Conservation (phyloP, 2,113 vertebrate genomes). For the Passer domesticus region DNA sequence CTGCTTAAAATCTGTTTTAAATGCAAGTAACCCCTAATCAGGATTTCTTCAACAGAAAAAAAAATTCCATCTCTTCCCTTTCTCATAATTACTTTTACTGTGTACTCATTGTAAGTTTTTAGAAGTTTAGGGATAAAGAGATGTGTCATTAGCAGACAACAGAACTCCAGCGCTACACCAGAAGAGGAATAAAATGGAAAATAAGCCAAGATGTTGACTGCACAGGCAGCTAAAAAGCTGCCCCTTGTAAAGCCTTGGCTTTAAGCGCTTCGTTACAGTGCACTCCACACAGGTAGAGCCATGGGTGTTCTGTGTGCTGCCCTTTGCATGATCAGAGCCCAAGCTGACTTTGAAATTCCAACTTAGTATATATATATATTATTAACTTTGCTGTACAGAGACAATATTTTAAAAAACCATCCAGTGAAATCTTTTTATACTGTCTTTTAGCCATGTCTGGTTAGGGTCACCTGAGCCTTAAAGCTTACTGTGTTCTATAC, state of each 20-base stretch:
- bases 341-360: background rate
- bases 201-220: background rate
- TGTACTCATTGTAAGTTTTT: background rate
- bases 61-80: background rate
- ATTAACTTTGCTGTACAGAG: constrained; percentile 8
- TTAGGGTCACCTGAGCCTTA: background rate
- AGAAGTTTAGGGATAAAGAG: background rate
- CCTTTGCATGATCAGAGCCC: background rate
- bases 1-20: constrained; percentile 3
- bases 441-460: background rate
- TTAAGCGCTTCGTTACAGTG: background rate
- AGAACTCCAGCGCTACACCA: background rate
- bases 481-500: background rate
- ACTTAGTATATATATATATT: background rate
- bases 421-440: background rate
- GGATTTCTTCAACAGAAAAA: background rate
- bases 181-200: constrained; percentile 25
- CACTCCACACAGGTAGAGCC: background rate
- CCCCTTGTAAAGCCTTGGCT: background rate
- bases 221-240: background rate
- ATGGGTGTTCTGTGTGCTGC: background rate
- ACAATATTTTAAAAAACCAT: background rate
- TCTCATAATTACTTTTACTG: background rate
- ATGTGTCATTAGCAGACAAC: background rate
- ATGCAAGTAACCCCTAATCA: background rate